Evolutionary conservation across 2,888 invertebrate genomes (phyloP).

Genomic region (Baccha elongata): DNA sequence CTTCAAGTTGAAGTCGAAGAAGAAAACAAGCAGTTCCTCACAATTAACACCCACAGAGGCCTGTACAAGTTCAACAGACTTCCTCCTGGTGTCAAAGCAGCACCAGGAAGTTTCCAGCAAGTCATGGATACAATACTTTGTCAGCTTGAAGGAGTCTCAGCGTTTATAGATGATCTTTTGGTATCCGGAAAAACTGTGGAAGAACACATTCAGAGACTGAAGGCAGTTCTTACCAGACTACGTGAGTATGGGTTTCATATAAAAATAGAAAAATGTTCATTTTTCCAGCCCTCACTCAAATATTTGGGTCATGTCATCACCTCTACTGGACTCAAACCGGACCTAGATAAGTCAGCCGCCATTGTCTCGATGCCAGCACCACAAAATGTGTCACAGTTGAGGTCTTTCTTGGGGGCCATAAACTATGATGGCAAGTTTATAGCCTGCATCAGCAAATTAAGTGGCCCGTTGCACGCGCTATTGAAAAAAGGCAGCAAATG

Average conservation of each 20-base stretch:
- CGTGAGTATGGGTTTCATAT: no score
- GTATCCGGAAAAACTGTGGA: not conserved
- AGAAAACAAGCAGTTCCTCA: slow-evolving; percentile 5
- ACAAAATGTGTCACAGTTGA: not conserved
- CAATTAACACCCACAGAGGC: slow-evolving; percentile 38
- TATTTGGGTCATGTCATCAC: no score
- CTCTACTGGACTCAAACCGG: slow-evolving; percentile 59
- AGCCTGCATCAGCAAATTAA: not conserved
- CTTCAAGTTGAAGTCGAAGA: slow-evolving; percentile 37
- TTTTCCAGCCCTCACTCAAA: no score
- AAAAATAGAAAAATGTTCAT: no score
- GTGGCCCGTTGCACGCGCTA: slow-evolving; percentile 5
- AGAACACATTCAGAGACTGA: slow-evolving; percentile 15
- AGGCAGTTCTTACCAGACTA: no score
- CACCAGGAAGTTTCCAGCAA: slow-evolving; percentile 40
- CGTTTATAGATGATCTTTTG: slow-evolving; percentile 19
- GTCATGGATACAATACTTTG: slow-evolving; percentile 20
- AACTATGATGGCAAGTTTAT: slow-evolving; percentile 10
- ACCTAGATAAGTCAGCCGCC: slow-evolving; percentile 43
- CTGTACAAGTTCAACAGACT: slow-evolving; percentile 27
- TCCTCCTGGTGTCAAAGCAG: no score
- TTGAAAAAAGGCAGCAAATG: slow-evolving; percentile 16
- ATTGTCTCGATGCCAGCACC: slow-evolving; percentile 29
- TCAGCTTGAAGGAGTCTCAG: slow-evolving; percentile 2
- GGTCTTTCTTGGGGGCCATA: slow-evolving; percentile 3